Base-by-base conservation (phyloP, 1,140 invertebrate genomes). In the Eurosta solidaginis region DNA sequence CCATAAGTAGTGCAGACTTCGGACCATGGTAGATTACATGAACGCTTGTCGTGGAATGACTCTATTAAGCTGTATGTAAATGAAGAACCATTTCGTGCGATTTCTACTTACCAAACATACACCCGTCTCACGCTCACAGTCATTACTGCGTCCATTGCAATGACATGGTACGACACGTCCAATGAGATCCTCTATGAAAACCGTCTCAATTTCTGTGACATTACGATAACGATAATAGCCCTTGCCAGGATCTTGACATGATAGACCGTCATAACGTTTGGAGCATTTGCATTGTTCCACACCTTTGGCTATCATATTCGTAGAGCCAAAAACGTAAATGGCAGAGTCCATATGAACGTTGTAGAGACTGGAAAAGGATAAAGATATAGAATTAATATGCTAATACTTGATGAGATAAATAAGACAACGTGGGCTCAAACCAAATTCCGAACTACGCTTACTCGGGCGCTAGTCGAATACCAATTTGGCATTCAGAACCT, bases 231-330 rank as follows among this genome's bases (percentile, higher is more conserved):
- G 90, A 82, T 92, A 98, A 86, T 93, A 98, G 1, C 97, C 97
- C 25, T 92, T 88, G 40, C 93, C 95, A 0, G 97, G 96, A 86
- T 97, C 91, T 85, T 97, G 96, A 88, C 96, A 97, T 0, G 96
- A 97, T 0, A 92, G 91, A 1, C 94, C 92, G 81, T 92, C 92
- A 87, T 96, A 97, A 50, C 93, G 90, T 6, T 88, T 84, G 1
- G 95, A 95, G 84, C 96, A 97, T n/a, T 92, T 89, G 85, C 98
- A 99, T 59, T 94, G 89, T 89, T 99, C 98, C 7, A 99, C 92
- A 2, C 96, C 95, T 54, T 90, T 88, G 50, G 87, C 96, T n/a
- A 92, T 88, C 9, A 90, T 90, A 20, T 91, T 91, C 2, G 91
- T 91, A 77, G 89, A 91, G 74, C 89, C 92, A 27, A 91, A 88